These are phyloP conservation scores for Huso huso DNA, from an alignment of 2,797 vertebrate species.

Conservation along the genomic window DNA sequence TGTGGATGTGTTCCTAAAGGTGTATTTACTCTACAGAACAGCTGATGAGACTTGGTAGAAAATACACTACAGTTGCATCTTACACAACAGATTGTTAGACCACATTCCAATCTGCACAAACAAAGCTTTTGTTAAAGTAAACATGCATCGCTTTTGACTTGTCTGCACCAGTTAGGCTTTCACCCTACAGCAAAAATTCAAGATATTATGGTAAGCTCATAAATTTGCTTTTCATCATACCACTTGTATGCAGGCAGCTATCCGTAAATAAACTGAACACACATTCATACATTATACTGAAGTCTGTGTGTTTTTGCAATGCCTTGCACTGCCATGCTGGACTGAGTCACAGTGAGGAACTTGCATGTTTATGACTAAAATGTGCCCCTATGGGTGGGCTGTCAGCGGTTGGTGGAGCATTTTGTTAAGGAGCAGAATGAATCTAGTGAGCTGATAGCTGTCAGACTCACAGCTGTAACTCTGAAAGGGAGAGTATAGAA, in stretches of 20 bases:
- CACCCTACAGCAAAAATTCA: constrained; percentile 19
- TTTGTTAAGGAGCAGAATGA: constrained; percentile 36
- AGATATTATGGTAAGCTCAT: constrained; percentile 21
- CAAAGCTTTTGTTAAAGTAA: constrained; percentile 38
- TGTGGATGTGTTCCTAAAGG: too few species aligned
- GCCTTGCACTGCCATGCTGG: constrained; percentile 13
- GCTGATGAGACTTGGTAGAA: too few species aligned
- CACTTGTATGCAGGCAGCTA: constrained; percentile 29
- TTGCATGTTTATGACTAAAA: constrained; percentile 39
- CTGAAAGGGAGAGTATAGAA: constrained; percentile 16
- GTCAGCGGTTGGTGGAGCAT: constrained; percentile 36
- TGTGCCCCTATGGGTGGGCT: constrained; percentile 40
- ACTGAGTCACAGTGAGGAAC: constrained; percentile 25
- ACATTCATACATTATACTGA: constrained; percentile 21
- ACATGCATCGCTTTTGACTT: constrained; percentile 45
- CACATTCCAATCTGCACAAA: constrained; percentile 22
- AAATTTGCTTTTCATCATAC: constrained; percentile 34
- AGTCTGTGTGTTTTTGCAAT: constrained; percentile 14
- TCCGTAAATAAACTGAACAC: constrained; percentile 34
- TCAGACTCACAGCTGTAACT: constrained; percentile 22
- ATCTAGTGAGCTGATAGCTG: constrained; percentile 19
- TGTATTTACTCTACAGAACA: too few species aligned
- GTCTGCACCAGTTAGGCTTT: constrained; percentile 39
- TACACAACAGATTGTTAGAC: constrained; percentile 7
- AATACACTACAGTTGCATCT: too few species aligned